Conservation (phyloP, 1,140 invertebrate species). For the Araneus ventricosus region DNA sequence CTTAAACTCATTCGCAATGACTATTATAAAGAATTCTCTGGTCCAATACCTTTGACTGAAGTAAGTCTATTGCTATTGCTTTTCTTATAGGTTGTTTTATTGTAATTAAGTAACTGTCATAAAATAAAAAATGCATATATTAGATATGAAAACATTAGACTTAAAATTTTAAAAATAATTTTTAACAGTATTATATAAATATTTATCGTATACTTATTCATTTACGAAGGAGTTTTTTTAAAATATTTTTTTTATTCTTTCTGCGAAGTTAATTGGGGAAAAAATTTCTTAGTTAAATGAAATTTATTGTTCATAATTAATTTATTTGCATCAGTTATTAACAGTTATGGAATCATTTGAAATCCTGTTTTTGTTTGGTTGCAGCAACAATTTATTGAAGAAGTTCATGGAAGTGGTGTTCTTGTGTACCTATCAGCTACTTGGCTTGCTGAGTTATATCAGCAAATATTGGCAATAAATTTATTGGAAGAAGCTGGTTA, state of each 20-base stretch:
- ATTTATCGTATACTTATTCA: no score
- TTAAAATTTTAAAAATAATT: no score
- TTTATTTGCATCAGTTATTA: neutral
- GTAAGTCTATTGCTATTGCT: conserved; percentile 2
- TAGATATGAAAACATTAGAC: no score
- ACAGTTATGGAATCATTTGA: conserved; percentile 35
- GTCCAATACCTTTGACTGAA: conserved; percentile 65
- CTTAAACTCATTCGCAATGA: conserved; percentile 88
- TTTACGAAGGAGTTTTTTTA: no score
- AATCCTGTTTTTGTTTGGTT: conserved; percentile 45
- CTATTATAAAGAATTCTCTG: conserved; percentile 80
- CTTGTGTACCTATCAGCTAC: conserved; percentile 93
- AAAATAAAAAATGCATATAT: no score
- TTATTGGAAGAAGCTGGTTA: conserved; percentile 87
- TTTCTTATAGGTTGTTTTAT: no score
- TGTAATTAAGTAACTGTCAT: no score
- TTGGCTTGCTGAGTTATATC: conserved; percentile 95
- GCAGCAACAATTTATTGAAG: conserved; percentile 92
- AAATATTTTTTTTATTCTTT: no score
- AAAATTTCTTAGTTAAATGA: no score
- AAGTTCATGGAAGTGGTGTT: conserved; percentile 93
- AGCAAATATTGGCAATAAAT: conserved; percentile 89
- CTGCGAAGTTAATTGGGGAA: no score
- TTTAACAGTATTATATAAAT: no score
- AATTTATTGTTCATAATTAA: no score